Evolutionary conservation across 2,113 vertebrate genomes (phyloP), one percentile per base, ranked within the genome.

Genomic region (Tautogolabrus adspersus): DNA sequence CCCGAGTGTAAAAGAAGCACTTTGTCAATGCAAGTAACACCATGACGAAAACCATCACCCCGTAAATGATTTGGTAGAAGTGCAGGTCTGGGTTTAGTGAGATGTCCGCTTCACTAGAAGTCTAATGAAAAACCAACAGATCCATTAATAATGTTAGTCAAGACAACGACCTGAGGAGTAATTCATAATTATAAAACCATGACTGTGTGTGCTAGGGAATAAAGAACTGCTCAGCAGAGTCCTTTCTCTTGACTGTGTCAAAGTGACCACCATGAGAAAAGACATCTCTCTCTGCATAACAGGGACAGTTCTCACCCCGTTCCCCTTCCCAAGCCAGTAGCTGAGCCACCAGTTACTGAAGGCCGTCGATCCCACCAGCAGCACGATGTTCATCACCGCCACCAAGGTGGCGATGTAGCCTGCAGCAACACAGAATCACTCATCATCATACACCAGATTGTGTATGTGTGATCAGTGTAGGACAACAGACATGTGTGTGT

Each of bases 331-430:
- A 59, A 96, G 54, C 96, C 95, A 96, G 74, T 85, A 86, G 70
- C 95, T 94, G 75, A 96, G 83, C 95, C 95, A 97, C 96, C 94
- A 96, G 88, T 76, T 95, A 79, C 94, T 94, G 84, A 97, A 95
- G 30, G 90, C 91, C 1, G 93, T 94, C 68, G 82, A 92, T 74
- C 94, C 94, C 0, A 95, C 93, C 79, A 93, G 92, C 63, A 96
- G 61, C 38, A 93, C 19, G 52, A 95, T 92, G 52, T 90, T 75
- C 1, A 92, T 38, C 13, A 93, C 0, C 1, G 72, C 30, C 37
- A 93, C 46, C 44, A 92, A 67, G 37, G 80, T 63, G 9, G 94
- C 18, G 10, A 95, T 40, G 82, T 96, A 96, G 9, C 95, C 95
- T 96, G 85, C 11, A 81, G 75, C 66, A 67, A 72, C 30, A 89